Evolutionary conservation across 2,113 vertebrate species (phyloP).

Genomic region (Pyxicephalus adspersus): DNA sequence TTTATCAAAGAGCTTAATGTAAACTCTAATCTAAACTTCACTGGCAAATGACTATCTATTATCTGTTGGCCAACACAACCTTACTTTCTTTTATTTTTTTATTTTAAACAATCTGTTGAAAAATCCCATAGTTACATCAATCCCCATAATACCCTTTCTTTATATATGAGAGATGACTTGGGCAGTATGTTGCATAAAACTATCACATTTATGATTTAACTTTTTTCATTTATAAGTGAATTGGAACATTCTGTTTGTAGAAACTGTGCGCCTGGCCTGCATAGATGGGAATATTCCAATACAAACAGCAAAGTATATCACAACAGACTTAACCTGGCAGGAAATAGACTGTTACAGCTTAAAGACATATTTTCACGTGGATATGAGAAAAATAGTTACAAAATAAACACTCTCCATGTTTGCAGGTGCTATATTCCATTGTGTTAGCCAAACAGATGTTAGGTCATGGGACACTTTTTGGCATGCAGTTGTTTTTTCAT

Average conservation of each 20-base stretch:
- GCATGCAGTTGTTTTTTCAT: slow-evolving; percentile 58
- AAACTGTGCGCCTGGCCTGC: slow-evolving; percentile 36
- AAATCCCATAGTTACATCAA: no score
- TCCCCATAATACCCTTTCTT: no score
- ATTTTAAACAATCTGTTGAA: no score
- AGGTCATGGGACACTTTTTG: slow-evolving; percentile 59
- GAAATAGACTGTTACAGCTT: slow-evolving; percentile 63
- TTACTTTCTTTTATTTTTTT: no score
- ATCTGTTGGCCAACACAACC: no score
- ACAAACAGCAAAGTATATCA: slow-evolving; percentile 71
- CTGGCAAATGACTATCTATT: no score
- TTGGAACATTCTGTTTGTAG: slow-evolving; percentile 44
- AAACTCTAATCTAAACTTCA: no score
- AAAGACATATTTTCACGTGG: slow-evolving; percentile 63
- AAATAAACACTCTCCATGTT: slow-evolving; percentile 66
- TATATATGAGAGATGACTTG: no score
- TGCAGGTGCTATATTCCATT: slow-evolving; percentile 73
- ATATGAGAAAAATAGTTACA: slow-evolving; percentile 68
- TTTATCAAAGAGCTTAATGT: no score
- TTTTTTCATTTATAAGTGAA: slow-evolving; percentile 18
- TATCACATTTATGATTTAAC: background rate
- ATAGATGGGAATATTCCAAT: slow-evolving; percentile 65
- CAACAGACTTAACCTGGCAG: slow-evolving; percentile 66
- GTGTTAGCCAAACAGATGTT: slow-evolving; percentile 76
- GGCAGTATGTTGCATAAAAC: no score